A percentile compares a stretch with the other conserved stretches of the same genome.
Evolutionary conservation across 2,113 vertebrate genomes (phyloP).

Genomic region (Orthonyx spaldingii): DNA sequence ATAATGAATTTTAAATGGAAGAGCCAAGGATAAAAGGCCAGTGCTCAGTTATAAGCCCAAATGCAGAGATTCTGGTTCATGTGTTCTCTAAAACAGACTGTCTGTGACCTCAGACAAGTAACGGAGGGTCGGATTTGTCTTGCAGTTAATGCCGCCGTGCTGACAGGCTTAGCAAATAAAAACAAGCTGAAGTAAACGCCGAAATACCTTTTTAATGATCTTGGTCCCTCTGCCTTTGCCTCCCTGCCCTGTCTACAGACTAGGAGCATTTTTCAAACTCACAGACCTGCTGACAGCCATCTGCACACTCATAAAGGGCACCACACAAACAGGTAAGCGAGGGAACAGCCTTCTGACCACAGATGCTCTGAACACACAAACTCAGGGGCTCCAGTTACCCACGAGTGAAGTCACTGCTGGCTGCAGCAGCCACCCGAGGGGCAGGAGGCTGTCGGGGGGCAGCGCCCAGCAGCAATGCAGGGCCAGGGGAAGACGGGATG

Average conservation of each 20-base stretch:
- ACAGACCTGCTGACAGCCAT: background rate
- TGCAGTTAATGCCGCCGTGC: background rate
- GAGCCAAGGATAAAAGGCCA: background rate
- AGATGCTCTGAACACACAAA: background rate
- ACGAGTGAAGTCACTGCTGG: background rate
- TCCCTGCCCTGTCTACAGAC: background rate
- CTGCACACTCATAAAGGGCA: background rate
- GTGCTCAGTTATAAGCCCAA: background rate
- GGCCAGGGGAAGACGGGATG: background rate
- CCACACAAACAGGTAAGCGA: background rate
- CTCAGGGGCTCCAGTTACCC: background rate
- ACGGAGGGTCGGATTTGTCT: background rate
- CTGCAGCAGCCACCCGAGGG: background rate
- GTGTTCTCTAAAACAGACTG: background rate
- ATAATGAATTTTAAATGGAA: conserved; percentile 28
- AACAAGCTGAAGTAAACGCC: conserved; percentile 22
- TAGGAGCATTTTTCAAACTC: background rate
- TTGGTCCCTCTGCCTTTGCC: background rate
- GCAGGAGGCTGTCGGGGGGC: background rate
- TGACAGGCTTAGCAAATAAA: conserved; percentile 30
- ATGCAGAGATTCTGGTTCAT: background rate
- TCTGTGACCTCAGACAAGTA: background rate
- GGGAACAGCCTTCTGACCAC: background rate
- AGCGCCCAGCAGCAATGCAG: rapidly evolving
- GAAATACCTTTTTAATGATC: background rate